Percentiles rank a stretch among this genome's conserved stretches.
These are phyloP conservation scores for Epirrita christyi DNA, from an alignment of 2,888 invertebrate genomes.

Conservation along the genomic window DNA sequence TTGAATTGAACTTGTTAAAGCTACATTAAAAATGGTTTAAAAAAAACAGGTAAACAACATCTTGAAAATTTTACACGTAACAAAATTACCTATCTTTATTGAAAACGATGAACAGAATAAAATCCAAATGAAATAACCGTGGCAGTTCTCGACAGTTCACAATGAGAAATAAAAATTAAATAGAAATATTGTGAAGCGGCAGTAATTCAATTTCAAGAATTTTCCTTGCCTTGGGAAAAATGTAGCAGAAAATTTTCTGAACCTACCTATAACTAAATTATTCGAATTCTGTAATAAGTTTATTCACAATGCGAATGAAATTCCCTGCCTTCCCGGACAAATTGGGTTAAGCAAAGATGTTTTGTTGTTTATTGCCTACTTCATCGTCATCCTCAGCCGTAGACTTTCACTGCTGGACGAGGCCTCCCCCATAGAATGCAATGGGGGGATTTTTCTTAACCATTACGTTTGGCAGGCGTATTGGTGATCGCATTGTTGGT, in stretches of 20 bases:
- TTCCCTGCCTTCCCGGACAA: slow-evolving; percentile 44
- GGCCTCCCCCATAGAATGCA: too few species aligned
- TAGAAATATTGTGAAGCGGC: slow-evolving; percentile 77
- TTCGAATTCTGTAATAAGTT: slow-evolving; percentile 78
- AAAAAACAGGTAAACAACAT: too few species aligned
- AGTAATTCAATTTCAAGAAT: slow-evolving; percentile 73
- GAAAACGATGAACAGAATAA: slow-evolving; percentile 34
- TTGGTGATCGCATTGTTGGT: too few species aligned
- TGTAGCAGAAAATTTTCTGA: slow-evolving; percentile 54
- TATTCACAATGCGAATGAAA: slow-evolving; percentile 74
- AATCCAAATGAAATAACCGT: slow-evolving; percentile 63
- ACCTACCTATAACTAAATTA: slow-evolving; percentile 71
- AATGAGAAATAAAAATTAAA: slow-evolving; percentile 79
- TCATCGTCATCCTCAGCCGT: not conserved
- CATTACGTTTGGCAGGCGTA: too few species aligned
- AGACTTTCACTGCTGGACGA: too few species aligned
- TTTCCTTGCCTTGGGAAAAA: slow-evolving; percentile 52
- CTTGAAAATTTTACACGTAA: slow-evolving; percentile 11
- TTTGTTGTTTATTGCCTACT: slow-evolving; percentile 34
- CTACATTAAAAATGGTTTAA: too few species aligned
- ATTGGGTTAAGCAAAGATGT: slow-evolving; percentile 40
- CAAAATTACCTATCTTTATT: slow-evolving; percentile 26
- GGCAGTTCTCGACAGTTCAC: slow-evolving; percentile 53
- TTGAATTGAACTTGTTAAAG: too few species aligned
- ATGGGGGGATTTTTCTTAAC: too few species aligned